Base-by-base conservation (phyloP, 2,888 invertebrate species). In the Nomada hirtipes region DNA sequence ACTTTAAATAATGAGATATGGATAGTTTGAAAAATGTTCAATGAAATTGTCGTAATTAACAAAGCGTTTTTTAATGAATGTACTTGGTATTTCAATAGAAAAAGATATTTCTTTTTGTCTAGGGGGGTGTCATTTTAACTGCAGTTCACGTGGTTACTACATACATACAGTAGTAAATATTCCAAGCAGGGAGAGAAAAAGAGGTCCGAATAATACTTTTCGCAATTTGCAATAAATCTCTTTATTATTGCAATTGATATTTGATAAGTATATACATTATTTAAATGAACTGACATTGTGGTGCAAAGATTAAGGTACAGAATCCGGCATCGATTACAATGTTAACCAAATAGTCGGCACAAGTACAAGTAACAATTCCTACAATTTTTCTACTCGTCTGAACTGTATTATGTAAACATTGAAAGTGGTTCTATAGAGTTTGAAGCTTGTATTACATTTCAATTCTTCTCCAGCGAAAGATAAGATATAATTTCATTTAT, bases 401-500 rank as follows among this genome's bases (percentile, higher is more conserved):
- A 42, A 68, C 53, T 70, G 53, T 42, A 53, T 64, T 47, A 15
- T 11, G 23, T 29, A 11, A 52, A 57, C 11, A 20, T 23, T 42
- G 20, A 1, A 11, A 4, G 18, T 11, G 50, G 18, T 23, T 79
- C n/a, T 23, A 18, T n/a, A 20, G 4, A 15, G 15, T 42, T 15
- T 7, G 23, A 10, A 18, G 1, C 55, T 50, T n/a, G 23, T 7
- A 26, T 26, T 29, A 52, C 15, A 52, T 18, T 63, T 55, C 1
- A 4, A 11, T 47, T 64, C 29, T 55, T n/a, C 13, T 55, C 1
- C 23, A 63, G 36, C 36, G 11, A n/a, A 26, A 50, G 13, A 26
- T 42, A 36, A 44, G 18, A 26, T 64, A 18, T 4, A 65, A 20
- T 60, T 73, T 59, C 50, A 60, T 52, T 77, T 65, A 65, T 52